A percentile compares a stretch with the other conserved stretches of the same genome.
Conservation (phyloP, 2,797 vertebrate species). For the Xenops minutus region DNA sequence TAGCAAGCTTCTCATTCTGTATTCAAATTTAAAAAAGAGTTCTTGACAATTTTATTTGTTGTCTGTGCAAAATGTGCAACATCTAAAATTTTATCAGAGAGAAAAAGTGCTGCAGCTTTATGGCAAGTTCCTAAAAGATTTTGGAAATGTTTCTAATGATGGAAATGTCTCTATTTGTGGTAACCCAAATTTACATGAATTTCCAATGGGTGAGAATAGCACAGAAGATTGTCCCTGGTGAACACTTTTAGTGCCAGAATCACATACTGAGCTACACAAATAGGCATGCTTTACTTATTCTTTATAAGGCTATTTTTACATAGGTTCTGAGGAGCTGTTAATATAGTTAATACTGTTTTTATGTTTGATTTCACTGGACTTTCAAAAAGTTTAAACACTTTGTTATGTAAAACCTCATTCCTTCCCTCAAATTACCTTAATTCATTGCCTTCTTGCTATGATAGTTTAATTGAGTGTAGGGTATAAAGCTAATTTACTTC, state of each 20-base stretch:
- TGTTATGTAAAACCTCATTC: conserved; percentile 46
- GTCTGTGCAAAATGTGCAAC: not conserved
- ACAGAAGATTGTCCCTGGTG: not conserved
- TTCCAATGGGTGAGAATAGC: not conserved
- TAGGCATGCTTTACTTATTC: not conserved
- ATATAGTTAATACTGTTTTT: not conserved
- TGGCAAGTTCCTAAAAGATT: not conserved
- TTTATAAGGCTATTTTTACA: not conserved
- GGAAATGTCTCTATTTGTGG: not conserved
- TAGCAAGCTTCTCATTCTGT: not conserved
- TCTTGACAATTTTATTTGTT: not conserved
- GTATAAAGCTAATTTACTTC: conserved; percentile 75
- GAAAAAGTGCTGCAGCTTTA: not conserved
- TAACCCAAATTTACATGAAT: not conserved
- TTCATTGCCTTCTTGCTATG: conserved; percentile 70
- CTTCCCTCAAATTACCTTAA: conserved; percentile 70
- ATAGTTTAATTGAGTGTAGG: conserved; percentile 71
- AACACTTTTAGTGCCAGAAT: not conserved
- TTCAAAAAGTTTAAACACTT: conserved; percentile 35
- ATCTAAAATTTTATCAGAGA: not conserved
- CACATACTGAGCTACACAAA: not conserved
- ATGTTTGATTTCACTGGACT: conserved; percentile 50
- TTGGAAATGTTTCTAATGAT: not conserved
- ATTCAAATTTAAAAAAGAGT: not conserved
- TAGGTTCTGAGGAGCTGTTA: not conserved